phyloP scores from a whole-genome alignment of 2,888 invertebrate species.

The Acronicta alni region DNA sequence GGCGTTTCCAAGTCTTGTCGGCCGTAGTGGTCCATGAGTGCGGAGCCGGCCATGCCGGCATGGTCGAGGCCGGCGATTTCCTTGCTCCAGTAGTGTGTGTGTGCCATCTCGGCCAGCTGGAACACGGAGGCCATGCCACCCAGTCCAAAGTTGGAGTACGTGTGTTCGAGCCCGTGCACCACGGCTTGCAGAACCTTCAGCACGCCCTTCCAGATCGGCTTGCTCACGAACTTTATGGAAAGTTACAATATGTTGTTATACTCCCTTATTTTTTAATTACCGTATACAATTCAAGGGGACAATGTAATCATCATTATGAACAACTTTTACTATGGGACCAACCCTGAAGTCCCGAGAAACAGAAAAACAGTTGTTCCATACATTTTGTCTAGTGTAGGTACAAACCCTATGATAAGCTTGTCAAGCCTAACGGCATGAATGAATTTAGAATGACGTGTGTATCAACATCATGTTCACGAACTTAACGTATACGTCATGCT shows the following conservation, averaged over 20 bases:
- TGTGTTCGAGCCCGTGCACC: conserved; percentile 96
- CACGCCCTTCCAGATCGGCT: conserved; percentile 98
- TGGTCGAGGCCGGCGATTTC: conserved; percentile 91
- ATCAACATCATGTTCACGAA: too few species aligned
- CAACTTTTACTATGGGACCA: too few species aligned
- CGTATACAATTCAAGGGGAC: too few species aligned
- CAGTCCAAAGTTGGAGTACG: conserved; percentile 97
- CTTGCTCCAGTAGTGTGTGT: conserved; percentile 99
- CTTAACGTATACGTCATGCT: too few species aligned
- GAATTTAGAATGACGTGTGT: too few species aligned
- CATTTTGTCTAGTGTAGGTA: too few species aligned
- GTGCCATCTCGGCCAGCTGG: conserved; percentile 98
- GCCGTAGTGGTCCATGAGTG: conserved; percentile 72
- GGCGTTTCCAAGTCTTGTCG: conserved; percentile 77
- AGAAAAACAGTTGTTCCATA: too few species aligned
- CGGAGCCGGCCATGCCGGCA: conserved; percentile 83
- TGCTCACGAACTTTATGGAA: conserved; percentile 93
- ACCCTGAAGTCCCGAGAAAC: too few species aligned
- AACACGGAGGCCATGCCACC: conserved; percentile 99
- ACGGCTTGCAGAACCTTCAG: conserved; percentile 97
- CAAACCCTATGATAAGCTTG: too few species aligned
- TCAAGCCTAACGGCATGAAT: too few species aligned
- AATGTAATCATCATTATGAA: too few species aligned
- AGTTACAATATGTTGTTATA: background rate
- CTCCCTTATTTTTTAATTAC: too few species aligned